Evolutionary conservation across 1,140 invertebrate species (phyloP).

Genomic region (Mamestra configurata): DNA sequence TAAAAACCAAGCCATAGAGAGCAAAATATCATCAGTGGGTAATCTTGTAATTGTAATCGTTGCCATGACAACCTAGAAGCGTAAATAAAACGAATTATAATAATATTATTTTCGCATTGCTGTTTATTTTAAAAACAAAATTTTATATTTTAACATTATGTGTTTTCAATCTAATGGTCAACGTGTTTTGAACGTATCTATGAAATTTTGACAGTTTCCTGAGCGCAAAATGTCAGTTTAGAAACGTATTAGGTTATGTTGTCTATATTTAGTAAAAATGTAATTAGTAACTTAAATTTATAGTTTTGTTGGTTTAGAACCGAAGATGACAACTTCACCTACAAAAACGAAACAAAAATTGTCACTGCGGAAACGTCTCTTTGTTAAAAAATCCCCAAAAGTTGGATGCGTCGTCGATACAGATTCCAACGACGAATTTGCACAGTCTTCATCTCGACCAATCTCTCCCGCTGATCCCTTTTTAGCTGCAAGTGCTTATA

Average conservation of each 20-base stretch:
- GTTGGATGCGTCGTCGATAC: constrained; percentile 86
- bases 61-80: constrained; percentile 53
- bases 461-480: constrained; percentile 85
- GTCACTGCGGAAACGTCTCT: constrained; percentile 83
- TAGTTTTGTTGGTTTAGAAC: constrained; percentile 73
- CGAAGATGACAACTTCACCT: constrained; percentile 85
- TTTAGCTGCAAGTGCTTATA: constrained; percentile 78
- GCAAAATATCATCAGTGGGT: neutral
- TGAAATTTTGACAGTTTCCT: constrained; percentile 56
- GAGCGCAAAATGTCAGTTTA: constrained; percentile 72
- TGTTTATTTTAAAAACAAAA: neutral
- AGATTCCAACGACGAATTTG: constrained; percentile 83
- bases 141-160: neutral
- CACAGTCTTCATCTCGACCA: constrained; percentile 77
- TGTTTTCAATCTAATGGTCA: neutral
- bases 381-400: constrained; percentile 87
- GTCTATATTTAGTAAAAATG: constrained; percentile 84
- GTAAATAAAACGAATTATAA: constrained; percentile 12
- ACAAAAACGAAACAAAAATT: constrained; percentile 85
- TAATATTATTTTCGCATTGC: neutral
- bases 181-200: constrained; percentile 56
- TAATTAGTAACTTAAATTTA: constrained; percentile 85
- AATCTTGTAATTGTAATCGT: constrained; percentile 25
- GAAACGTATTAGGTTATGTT: constrained; percentile 80
- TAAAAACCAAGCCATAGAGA: neutral